Conservation (phyloP, 2,113 vertebrate genomes). For the Xenopus laevis region DNA sequence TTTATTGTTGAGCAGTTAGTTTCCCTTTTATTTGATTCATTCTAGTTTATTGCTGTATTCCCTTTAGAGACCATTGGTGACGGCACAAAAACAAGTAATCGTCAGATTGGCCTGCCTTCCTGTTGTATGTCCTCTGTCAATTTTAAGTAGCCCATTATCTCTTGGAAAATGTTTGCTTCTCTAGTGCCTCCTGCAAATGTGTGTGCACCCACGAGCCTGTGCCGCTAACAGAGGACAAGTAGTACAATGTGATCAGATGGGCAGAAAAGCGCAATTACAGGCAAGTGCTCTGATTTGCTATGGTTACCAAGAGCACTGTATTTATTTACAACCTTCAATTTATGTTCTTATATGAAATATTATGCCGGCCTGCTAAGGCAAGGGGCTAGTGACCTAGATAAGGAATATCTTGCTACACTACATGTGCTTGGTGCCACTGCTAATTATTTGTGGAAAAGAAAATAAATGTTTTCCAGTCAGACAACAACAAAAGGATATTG, state of each 20-base stretch:
- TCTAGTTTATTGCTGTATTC: background rate
- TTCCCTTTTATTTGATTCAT: background rate
- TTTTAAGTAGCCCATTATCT: constrained; percentile 17
- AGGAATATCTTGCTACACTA: background rate
- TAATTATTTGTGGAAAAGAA: constrained; percentile 10
- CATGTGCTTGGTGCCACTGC: constrained; percentile 4
- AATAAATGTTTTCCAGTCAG: constrained; percentile 19
- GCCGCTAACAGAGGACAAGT: background rate
- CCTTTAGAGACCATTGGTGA: background rate
- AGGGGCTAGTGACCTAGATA: constrained; percentile 14
- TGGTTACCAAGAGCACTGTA: background rate
- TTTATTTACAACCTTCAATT: constrained; percentile 2
- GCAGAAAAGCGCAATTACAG: constrained; percentile 29
- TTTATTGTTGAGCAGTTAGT: too few relatives aligned
- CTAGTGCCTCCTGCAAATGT: constrained; percentile 1
- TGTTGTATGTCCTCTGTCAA: background rate
- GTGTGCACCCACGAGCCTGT: background rate
- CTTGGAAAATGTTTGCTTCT: background rate
- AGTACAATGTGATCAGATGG: constrained; percentile 10
- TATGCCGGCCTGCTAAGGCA: background rate
- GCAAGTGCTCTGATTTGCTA: constrained; percentile 2
- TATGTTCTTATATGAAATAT: constrained; percentile 7
- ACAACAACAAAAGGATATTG: background rate
- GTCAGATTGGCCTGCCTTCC: background rate
- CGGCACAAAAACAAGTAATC: background rate